phyloP scores from a whole-genome alignment of 2,113 vertebrate species.

The Synchiropus splendidus region DNA sequence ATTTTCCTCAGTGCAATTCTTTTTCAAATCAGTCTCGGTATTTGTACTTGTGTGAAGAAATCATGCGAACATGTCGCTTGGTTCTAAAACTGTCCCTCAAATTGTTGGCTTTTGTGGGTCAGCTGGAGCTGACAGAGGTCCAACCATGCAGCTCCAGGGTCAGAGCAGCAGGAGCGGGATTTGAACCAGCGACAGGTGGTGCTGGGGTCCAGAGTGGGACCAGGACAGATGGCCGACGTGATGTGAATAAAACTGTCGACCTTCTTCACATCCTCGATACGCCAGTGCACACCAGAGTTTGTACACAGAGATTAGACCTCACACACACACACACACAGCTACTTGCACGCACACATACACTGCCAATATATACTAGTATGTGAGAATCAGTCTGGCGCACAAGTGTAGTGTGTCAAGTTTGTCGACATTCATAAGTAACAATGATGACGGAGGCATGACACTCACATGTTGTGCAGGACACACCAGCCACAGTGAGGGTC shows the following conservation, averaged over 20 bases:
- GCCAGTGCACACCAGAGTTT: constrained; percentile 15
- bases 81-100: too few relatives aligned
- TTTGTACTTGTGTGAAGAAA: too few relatives aligned
- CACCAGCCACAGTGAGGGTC: constrained; percentile 99
- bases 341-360: background rate
- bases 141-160: constrained; percentile 23
- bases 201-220: constrained; percentile 8
- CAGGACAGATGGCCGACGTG: constrained; percentile 55
- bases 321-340: constrained; percentile 3
- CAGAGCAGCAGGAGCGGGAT: constrained; percentile 31
- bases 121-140: constrained; percentile 32
- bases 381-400: too few relatives aligned
- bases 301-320: constrained; percentile 3
- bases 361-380: too few relatives aligned
- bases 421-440: too few relatives aligned
- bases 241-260: constrained; percentile 34
- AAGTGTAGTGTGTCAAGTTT: background rate
- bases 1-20: too few relatives aligned
- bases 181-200: constrained; percentile 48
- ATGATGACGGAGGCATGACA: constrained; percentile 26
- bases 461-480: constrained; percentile 93
- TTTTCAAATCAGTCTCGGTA: too few relatives aligned
- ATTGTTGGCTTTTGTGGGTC: too few relatives aligned
- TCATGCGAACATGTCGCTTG: too few relatives aligned
- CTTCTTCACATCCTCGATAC: constrained; percentile 38